phyloP scores from a whole-genome alignment of 2,888 invertebrate genomes.

The Microplitis deprimator region DNA sequence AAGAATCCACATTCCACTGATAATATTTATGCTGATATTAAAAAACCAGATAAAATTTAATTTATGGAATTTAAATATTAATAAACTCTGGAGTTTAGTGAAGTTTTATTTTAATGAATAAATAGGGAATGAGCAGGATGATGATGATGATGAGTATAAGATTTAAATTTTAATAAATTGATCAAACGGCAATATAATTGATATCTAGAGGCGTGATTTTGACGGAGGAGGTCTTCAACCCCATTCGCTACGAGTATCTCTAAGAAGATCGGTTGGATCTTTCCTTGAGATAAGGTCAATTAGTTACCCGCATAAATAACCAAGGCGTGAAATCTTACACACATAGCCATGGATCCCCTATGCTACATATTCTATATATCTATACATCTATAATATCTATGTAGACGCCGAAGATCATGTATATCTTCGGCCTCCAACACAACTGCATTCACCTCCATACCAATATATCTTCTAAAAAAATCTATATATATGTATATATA shows the following conservation, averaged over 20 bases:
- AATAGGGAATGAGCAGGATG: not conserved
- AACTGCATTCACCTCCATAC: not conserved
- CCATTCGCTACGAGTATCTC: constrained; percentile 12
- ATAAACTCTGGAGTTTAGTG: not conserved
- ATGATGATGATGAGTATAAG: not conserved
- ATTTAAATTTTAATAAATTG: constrained; percentile 9
- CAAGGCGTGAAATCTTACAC: constrained; percentile 35
- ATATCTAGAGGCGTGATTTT: constrained; percentile 26
- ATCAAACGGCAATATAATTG: constrained; percentile 2
- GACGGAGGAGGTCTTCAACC: constrained; percentile 11
- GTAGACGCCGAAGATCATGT: not conserved
- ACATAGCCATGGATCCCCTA: constrained; percentile 4
- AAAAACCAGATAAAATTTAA: not conserved
- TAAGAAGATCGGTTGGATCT: constrained; percentile 21
- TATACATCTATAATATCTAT: constrained; percentile 14
- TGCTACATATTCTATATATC: not conserved
- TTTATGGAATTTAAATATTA: not conserved
- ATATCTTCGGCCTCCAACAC: not conserved
- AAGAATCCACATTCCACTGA: not conserved
- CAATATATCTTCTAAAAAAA: not conserved
- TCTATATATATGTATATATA: constrained; percentile 6
- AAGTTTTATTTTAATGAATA: not conserved
- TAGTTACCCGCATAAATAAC: constrained; percentile 40
- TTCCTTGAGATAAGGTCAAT: constrained; percentile 34
- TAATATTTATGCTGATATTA: not conserved